Evolutionary conservation across 2,113 vertebrate species (phyloP).

Genomic region (Calyptommatus sinebrachiatus): DNA sequence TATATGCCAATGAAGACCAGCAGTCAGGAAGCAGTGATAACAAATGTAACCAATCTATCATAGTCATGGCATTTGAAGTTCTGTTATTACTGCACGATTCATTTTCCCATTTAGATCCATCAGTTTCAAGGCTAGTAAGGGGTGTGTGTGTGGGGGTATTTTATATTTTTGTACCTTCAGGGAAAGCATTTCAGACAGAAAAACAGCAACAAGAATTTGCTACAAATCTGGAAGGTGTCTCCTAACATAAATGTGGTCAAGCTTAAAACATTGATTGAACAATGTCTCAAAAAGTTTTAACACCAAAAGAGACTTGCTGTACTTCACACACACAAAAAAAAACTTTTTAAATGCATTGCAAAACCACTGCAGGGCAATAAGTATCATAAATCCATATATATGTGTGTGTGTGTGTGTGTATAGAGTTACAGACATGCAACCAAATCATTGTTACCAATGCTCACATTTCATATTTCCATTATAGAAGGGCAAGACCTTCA

Average conservation of each 20-base stretch:
- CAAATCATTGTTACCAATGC: neutral
- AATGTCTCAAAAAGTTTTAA: neutral
- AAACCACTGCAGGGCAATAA: neutral
- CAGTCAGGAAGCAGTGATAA: constrained; percentile 36
- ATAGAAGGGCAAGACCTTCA: neutral
- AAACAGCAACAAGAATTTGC: neutral
- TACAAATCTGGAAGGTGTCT: neutral
- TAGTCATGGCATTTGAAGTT: constrained; percentile 24
- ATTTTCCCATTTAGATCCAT: neutral
- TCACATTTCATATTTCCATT: neutral
- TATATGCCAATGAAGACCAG: constrained; percentile 37
- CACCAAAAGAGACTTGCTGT: neutral
- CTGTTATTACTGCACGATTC: neutral
- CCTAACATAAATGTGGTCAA: neutral
- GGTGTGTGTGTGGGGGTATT: too few species aligned
- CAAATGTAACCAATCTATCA: constrained; percentile 26
- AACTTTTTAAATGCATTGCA: neutral
- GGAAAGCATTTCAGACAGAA: neutral
- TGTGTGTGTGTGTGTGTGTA: too few species aligned
- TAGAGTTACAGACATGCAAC: too few species aligned
- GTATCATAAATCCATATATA: too few species aligned
- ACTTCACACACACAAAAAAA: neutral
- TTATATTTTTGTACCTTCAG: too few species aligned
- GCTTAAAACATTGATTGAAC: too few species aligned
- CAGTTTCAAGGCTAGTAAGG: neutral